Evolutionary conservation across 1,140 invertebrate genomes (phyloP), one percentile per base, ranked within the genome.

Genomic region (Drosophila tsacasi): DNA sequence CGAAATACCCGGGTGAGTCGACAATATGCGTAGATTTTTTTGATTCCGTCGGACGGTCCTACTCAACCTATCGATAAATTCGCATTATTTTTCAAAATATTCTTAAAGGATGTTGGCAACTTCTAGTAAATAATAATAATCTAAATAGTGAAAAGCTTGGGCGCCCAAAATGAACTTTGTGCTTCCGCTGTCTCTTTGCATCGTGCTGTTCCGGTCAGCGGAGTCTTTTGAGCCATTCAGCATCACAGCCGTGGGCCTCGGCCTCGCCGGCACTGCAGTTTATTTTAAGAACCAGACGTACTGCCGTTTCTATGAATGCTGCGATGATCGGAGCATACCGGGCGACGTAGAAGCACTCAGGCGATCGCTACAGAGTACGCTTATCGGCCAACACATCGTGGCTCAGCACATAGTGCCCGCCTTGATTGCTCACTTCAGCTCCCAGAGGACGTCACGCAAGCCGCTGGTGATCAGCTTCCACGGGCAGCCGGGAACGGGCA

Each of bases 401-500:
- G 73, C 92, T 6, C 39, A 81, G 17, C 72, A 90, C 19, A 19
- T 93, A 25, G 50, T 94, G 10, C 93, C 93, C 72, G 95, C 96
- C 39, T 92, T 96, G 39, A 78, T 81, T 39, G 94, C 94, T 5
- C 94, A 96, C 80, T 91, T 94, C 52, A 81, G 93, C 69, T 59
- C 89, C 21, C 78, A 83, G 27, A 79, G 93, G 30, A 83, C 91
- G 46, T 95, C 95, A 9, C 92, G 93, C 44, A 97, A 97, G 93
- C 95, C 96, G 59, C 91, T 97, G 30, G 95, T 95, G 0, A 94
- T 97, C 81, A 96, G 96, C 92, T 95, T 97, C 84, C 97, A 98
- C 94, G 97, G 97, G 3, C 95, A 95, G 92, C 95, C 97, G 17
- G 97, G 97, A 30, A 96, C 95, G 60, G 98, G 98, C 1, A 99